phyloP scores from a whole-genome alignment of 2,113 vertebrate genomes.

The Girardinichthys multiradiatus region DNA sequence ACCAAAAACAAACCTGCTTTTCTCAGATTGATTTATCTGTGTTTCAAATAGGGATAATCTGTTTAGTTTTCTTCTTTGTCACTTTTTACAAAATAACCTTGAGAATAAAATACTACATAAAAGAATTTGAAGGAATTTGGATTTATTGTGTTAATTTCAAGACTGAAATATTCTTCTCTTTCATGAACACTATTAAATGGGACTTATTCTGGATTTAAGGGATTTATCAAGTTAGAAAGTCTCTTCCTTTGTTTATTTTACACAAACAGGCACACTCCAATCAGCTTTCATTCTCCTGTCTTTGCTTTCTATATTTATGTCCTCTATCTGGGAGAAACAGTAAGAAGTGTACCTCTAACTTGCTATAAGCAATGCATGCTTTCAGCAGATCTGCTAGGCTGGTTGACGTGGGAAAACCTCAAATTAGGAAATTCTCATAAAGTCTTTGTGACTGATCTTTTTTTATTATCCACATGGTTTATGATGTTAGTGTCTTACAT shows the following conservation, averaged over 20 bases:
- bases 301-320: not conserved
- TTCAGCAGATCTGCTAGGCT: slow-evolving; percentile 11
- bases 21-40: no score
- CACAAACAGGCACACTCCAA: not conserved
- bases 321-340: not conserved
- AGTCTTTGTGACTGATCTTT: slow-evolving; percentile 25
- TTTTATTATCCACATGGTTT: slow-evolving; percentile 44
- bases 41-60: not conserved
- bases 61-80: not conserved
- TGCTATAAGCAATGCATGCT: not conserved
- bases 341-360: not conserved
- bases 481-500: slow-evolving; percentile 33
- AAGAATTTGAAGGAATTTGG: not conserved
- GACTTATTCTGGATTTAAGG: not conserved
- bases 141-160: not conserved
- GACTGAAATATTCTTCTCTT: slow-evolving; percentile 1
- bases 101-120: not conserved
- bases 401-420: not conserved
- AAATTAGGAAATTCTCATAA: slow-evolving; percentile 29
- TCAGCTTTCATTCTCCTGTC: not conserved
- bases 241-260: not conserved
- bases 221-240: slow-evolving; percentile 18
- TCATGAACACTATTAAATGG: slow-evolving; percentile 19
- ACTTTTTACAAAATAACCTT: not conserved
- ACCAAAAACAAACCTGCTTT: no score